Evolutionary conservation across 1,140 invertebrate genomes (phyloP), one percentile per base, ranked within the genome.

Genomic region (Tenebrio molitor): DNA sequence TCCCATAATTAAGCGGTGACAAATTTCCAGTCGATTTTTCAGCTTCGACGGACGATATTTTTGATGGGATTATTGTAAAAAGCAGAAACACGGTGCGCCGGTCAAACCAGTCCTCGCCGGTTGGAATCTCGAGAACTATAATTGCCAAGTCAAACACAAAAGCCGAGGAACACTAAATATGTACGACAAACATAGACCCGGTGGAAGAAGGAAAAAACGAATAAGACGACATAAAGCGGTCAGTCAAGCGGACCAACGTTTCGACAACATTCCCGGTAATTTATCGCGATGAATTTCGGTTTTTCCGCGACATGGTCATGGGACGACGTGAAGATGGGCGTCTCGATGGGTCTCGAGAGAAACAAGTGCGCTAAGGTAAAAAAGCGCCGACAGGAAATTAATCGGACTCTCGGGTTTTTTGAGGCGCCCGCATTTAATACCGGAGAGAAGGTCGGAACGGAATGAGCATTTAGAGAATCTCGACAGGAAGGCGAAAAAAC

Each of bases 91-190:
- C 16, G 39, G 16, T 10, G 29, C 21, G 29, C 21, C 14, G 62
- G 53, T 62, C 53, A 62, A 62, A 62, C 53, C 16, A 62, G 53
- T 62, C n/a, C 29, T 3, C 16, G 3, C 5, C 16, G n/a, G 53
- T 25, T 62, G 53, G 53, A 29, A 62, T 62, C 53, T 62, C 21
- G 21, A 34, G 53, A 62, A 62, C 53, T 62, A 36, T 64, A 65
- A 65, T 65, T 65, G 62, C 1, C 33, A 65, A 65, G 33, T 39
- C 33, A 64, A 64, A 64, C 16, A 64, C 36, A 39, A 36, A 64
- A 64, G 53, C 46, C 5, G 50, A 64, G 29, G 33, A 64, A 64
- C 62, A 64, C 62, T 36, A 64, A 62, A 62, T 62, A 25, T 34
- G 53, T 36, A 64, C 25, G 19, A 65, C 62, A 65, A 65, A 65